phyloP scores from a whole-genome alignment of 2,888 invertebrate genomes.

The Apotomis betuletana region DNA sequence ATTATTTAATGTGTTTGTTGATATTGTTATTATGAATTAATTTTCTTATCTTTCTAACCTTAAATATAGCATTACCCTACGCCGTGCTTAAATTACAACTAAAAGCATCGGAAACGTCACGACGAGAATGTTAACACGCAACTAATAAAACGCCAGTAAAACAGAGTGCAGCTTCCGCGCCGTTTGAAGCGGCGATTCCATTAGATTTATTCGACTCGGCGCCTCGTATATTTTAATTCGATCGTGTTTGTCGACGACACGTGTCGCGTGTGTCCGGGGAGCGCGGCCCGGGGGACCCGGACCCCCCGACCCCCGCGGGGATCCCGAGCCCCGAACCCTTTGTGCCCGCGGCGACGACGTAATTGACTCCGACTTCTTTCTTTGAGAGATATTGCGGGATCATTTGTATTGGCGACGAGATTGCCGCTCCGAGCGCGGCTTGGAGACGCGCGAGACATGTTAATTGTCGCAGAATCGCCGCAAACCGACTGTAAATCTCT shows the following conservation, averaged over 20 bases:
- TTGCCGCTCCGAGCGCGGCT: background rate
- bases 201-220: background rate
- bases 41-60: too few relatives aligned
- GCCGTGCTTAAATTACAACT: slow-evolving; percentile 1
- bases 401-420: slow-evolving; percentile 18
- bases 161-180: background rate
- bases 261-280: slow-evolving; percentile 4
- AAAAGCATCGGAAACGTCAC: background rate
- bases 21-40: too few relatives aligned
- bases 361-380: slow-evolving; percentile 18
- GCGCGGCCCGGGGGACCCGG: background rate
- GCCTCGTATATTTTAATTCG: slow-evolving; percentile 24
- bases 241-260: slow-evolving; percentile 15
- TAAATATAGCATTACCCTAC: too few relatives aligned
- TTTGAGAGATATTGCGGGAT: slow-evolving; percentile 22
- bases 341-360: slow-evolving; percentile 19
- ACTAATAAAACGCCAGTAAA: slow-evolving; percentile 6
- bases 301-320: too few relatives aligned
- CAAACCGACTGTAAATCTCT: too few relatives aligned
- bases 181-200: background rate
- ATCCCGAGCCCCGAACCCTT: slow-evolving; percentile 1
- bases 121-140: background rate
- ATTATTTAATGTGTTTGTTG: too few relatives aligned
- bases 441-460: too few relatives aligned
- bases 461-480: too few relatives aligned